Percentiles rank a stretch among this genome's conserved stretches.
These are phyloP conservation scores for Chaenogobius annularis DNA, from an alignment of 2,113 vertebrate genomes.

Conservation along the genomic window DNA sequence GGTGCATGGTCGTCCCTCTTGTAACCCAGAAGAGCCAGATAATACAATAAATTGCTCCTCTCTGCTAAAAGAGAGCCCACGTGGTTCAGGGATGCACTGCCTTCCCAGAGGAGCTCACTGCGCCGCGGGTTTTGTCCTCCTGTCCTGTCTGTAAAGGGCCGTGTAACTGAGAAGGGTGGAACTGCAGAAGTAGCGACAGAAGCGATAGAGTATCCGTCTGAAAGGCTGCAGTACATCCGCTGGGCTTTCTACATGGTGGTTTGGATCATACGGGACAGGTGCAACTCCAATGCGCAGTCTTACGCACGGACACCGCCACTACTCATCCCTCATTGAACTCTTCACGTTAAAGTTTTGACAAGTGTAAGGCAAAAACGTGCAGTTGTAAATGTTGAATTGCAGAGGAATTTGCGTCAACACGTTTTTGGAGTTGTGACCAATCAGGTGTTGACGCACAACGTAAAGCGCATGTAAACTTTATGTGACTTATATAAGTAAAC, in stretches of 20 bases:
- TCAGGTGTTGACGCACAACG: slow-evolving; percentile 17
- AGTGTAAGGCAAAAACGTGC: neutral
- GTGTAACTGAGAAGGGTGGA: slow-evolving; percentile 67
- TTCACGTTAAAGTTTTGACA: neutral
- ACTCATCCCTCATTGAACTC: neutral
- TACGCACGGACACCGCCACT: neutral
- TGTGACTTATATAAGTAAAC: slow-evolving; percentile 30
- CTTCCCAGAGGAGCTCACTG: slow-evolving; percentile 21
- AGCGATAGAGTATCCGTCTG: slow-evolving; percentile 51
- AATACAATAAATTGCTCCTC: neutral
- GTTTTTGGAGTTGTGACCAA: neutral
- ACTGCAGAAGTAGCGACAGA: slow-evolving; percentile 45
- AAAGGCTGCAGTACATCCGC: slow-evolving; percentile 43
- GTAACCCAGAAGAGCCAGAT: neutral
- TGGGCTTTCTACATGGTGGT: slow-evolving; percentile 19
- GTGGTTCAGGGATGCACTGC: slow-evolving; percentile 14
- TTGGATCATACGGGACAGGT: slow-evolving; percentile 40
- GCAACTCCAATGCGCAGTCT: slow-evolving; percentile 9
- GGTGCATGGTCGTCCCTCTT: no score
- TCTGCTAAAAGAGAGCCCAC: slow-evolving; percentile 8
- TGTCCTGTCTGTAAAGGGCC: slow-evolving; percentile 33
- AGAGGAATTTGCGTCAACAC: neutral
- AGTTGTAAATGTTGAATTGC: neutral
- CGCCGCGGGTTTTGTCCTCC: slow-evolving; percentile 44
- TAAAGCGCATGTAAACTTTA: neutral